Evolutionary conservation across 1,140 invertebrate genomes (phyloP), one percentile per base, ranked within the genome.

Genomic region (Oscheius sp.): DNA sequence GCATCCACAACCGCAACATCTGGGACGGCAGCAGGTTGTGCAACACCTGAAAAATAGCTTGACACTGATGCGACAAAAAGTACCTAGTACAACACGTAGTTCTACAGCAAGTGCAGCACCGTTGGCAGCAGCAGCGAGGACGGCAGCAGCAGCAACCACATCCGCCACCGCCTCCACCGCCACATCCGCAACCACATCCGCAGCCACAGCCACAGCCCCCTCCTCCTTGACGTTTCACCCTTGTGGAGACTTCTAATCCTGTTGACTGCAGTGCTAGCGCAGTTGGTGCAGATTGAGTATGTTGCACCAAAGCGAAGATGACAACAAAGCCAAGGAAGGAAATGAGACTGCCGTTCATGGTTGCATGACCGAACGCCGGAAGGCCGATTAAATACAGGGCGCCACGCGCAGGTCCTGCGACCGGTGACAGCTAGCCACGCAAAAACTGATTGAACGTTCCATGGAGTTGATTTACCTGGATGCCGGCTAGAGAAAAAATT

Each of bases 121-220:
- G 49, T 34, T 38, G 49, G 20, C 67, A 68, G 31, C 67, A 68
- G 55, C 67, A 68, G 7, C 49, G 7, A 4, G 67, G 67, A 18
- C 67, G 67, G n/a, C 67, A 68, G 45, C 67, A 68, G 35, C 67
- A 68, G 55, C 67, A 68, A 36, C 67, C 67, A 42, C 49, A 55
- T n/a, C n/a, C n/a, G 23, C 49, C 49, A 20, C 49, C 49, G 15
- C 49, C 49, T 55, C 49, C 49, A 13, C 49, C 15, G 4, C 49
- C 49, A 26, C 67, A 68, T 28, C 67, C 67, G 34, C 67, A 68
- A 36, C 67, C 67, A 52, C 67, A 68, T 38, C 67, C 67, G 34
- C 67, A 68, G 36, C 67, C 67, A 52, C 67, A 68, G 45, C 67
- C 52, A 58, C 67, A 49, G 36, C 67, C 52, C 42, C 65, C 65